Evolutionary conservation across 2,113 vertebrate species (phyloP).

Genomic region (Leucopsar rothschildi): DNA sequence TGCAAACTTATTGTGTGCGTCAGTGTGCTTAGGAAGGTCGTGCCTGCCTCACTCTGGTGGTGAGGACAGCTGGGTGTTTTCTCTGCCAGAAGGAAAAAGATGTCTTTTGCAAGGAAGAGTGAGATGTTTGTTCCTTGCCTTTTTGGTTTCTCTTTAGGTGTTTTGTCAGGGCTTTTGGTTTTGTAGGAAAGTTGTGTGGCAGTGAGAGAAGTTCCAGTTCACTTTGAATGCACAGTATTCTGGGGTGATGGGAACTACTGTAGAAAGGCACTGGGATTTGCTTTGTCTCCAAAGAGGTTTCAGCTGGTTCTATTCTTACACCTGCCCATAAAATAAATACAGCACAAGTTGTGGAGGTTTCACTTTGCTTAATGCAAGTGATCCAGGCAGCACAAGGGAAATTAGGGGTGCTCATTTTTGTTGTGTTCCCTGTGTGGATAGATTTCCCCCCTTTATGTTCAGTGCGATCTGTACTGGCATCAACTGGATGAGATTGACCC

Average conservation of each 20-base stretch:
- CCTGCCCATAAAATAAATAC: neutral
- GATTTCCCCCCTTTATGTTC: neutral
- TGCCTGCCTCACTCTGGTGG: neutral
- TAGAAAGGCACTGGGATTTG: neutral
- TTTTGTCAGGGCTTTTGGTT: neutral
- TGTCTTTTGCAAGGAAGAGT: neutral
- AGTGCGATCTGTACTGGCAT: neutral
- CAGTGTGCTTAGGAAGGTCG: neutral
- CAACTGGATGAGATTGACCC: neutral
- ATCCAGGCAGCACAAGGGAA: neutral
- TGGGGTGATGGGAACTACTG: accelerated
- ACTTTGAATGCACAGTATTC: neutral
- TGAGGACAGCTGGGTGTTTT: neutral
- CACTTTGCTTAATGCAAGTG: neutral
- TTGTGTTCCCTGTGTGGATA: neutral
- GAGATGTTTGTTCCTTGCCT: neutral
- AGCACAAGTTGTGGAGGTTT: neutral
- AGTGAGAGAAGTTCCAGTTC: neutral
- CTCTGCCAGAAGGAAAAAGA: neutral
- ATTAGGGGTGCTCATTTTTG: neutral
- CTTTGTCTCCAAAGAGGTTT: neutral
- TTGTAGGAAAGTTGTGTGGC: neutral
- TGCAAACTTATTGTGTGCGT: neutral
- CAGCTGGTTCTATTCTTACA: neutral
- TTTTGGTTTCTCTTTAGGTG: neutral